These are phyloP conservation scores for Idaea aversata DNA, from an alignment of 2,888 invertebrate genomes.

Conservation along the genomic window DNA sequence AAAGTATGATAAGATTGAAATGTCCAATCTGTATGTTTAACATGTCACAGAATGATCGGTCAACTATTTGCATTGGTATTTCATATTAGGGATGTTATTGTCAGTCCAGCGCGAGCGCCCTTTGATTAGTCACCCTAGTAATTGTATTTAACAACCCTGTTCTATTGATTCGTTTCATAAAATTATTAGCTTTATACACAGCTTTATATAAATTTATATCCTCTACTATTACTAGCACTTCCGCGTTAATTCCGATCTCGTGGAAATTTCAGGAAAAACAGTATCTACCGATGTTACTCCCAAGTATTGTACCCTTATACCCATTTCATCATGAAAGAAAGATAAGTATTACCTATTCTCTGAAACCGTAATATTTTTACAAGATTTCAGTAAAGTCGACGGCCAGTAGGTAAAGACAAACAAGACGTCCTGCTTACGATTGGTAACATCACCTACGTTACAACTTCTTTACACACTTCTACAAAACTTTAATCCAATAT, in stretches of 20 bases:
- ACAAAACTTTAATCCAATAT: neutral
- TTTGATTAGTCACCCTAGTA: slow-evolving; percentile 60
- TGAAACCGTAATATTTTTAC: slow-evolving; percentile 21
- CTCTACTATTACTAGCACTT: no score
- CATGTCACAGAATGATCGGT: slow-evolving; percentile 28
- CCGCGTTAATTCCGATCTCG: no score
- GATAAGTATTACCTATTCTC: slow-evolving; percentile 1
- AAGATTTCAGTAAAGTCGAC: slow-evolving; percentile 37
- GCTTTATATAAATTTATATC: neutral
- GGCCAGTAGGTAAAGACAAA: slow-evolving; percentile 31
- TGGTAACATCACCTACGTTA: slow-evolving; percentile 23
- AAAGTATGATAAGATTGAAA: neutral
- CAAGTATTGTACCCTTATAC: no score
- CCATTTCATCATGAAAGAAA: no score
- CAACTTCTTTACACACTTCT: neutral
- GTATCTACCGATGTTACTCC: no score
- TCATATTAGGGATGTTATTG: slow-evolving; percentile 55
- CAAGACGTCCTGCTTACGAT: slow-evolving; percentile 28
- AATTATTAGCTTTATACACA: slow-evolving; percentile 16
- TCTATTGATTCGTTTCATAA: slow-evolving; percentile 60
- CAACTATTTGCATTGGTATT: slow-evolving; percentile 75
- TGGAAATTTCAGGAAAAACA: no score
- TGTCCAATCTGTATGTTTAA: neutral
- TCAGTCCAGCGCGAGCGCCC: slow-evolving; percentile 40
- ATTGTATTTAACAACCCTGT: slow-evolving; percentile 46